Base-by-base conservation (phyloP, 2,797 vertebrate species). In the Silurus lanzhouensis region DNA sequence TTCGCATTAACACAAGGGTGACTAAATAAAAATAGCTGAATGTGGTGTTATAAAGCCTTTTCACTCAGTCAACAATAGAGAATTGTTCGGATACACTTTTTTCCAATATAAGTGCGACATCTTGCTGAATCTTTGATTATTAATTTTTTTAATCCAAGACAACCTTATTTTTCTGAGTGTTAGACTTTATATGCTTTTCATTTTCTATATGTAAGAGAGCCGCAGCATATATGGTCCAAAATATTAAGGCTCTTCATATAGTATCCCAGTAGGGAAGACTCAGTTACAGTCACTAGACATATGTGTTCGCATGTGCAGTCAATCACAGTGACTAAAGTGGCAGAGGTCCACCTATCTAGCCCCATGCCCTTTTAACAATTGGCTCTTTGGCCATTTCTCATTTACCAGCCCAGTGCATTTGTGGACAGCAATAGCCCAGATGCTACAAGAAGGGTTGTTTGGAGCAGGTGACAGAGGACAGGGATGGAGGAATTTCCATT, bases 331-430 rank as follows among this genome's bases (percentile, higher is more conserved):
- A 57, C n/a, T 57, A 75, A 38, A 57, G 15, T 44, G 68, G 20
- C 78, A 81, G 44, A 75, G 44, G 66, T 22, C 22, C 79, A 67
- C 80, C 52, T 60, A 77, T 76, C 31, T 7, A 27, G 79, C 63
- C 58, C 60, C 31, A 55, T 85, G 61, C 44, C 61, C 67, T 79
- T 85, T 74, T 19, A 81, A 81, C 57, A 80, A 63, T 55, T 72
- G 77, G 10, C 57, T 82, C 17, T 76, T 72, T 72, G 44, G 67
- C 81, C 31, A 72, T 72, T 83, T 80, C n/a, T 76, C 70, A 82
- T 82, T 76, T 82, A 75, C 72, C 52, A 76, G 14, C 52, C 31
- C 14, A 68, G 19, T 82, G 80, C 22, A 13, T 58, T 68, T 64
- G 66, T 61, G 76, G 79, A 52, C 70, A 63, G 84, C 77, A 74